These are phyloP conservation scores for Ormyrus labotus DNA, from an alignment of 2,888 invertebrate genomes.

Conservation along the genomic window DNA sequence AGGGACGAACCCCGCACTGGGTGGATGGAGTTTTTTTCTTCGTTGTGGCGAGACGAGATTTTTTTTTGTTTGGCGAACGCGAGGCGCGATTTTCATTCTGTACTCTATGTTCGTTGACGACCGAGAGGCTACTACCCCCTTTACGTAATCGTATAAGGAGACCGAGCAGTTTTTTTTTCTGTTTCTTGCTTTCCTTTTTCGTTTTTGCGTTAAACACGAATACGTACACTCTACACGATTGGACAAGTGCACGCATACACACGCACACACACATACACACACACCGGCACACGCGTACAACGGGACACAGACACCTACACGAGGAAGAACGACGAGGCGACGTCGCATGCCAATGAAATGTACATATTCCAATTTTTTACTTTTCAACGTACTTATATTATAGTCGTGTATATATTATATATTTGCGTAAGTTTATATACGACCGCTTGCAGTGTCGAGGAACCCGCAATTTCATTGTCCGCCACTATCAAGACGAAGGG, in stretches of 20 bases:
- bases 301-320: background rate
- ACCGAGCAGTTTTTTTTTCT: background rate
- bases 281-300: background rate
- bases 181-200: background rate
- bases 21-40: conserved; percentile 7
- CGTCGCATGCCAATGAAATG: conserved; percentile 62
- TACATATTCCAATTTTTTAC: conserved; percentile 59
- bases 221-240: too few relatives aligned
- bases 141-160: background rate
- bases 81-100: background rate
- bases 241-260: background rate
- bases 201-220: background rate
- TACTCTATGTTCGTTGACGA: background rate
- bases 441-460: conserved; percentile 18
- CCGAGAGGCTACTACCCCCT: conserved; percentile 11
- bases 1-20: too few relatives aligned
- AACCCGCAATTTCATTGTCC: background rate
- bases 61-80: background rate
- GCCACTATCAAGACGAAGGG: background rate
- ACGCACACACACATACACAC: background rate
- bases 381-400: conserved; percentile 61
- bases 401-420: conserved; percentile 58
- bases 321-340: conserved; percentile 8
- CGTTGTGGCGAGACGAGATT: background rate
- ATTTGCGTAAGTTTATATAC: conserved; percentile 22